phyloP scores from a whole-genome alignment of 2,113 vertebrate genomes.

The Typhlomys cinereus region DNA sequence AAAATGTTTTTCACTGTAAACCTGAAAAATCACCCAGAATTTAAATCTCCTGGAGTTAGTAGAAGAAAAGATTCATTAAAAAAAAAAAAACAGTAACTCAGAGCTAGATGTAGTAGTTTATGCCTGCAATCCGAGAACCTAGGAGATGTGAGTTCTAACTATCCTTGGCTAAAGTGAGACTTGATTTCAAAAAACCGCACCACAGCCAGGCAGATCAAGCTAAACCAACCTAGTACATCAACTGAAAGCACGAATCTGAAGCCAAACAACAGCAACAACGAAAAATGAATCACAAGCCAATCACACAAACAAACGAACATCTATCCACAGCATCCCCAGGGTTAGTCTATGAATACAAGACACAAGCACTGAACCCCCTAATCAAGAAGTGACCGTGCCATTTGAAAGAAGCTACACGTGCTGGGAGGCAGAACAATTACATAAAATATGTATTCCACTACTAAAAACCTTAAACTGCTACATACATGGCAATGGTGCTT shows the following conservation, averaged over 20 bases:
- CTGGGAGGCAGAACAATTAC: not conserved
- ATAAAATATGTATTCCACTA: conserved; percentile 9
- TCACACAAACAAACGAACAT: not conserved
- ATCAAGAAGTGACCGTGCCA: not conserved
- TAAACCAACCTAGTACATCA: not conserved
- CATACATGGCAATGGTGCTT: conserved; percentile 6
- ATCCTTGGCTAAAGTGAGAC: not conserved
- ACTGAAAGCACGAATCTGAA: not conserved
- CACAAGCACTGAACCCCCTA: not conserved
- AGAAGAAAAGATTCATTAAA: not conserved
- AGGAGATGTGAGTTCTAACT: not conserved
- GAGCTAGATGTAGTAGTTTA: not conserved
- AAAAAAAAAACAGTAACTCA: not conserved
- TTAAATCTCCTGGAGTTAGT: conserved; percentile 21
- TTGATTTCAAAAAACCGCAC: not conserved
- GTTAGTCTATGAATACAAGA: not conserved
- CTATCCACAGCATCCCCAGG: not conserved
- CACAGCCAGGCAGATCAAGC: too few relatives aligned
- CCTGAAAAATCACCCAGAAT: conserved; percentile 19
- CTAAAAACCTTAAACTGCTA: conserved; percentile 29
- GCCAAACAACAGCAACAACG: not conserved
- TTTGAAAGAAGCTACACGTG: not conserved
- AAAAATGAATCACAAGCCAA: too few relatives aligned
- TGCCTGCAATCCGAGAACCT: not conserved
- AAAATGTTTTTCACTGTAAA: not conserved